Conservation (phyloP, 2,888 invertebrate genomes). For the Augiades crinisus region DNA sequence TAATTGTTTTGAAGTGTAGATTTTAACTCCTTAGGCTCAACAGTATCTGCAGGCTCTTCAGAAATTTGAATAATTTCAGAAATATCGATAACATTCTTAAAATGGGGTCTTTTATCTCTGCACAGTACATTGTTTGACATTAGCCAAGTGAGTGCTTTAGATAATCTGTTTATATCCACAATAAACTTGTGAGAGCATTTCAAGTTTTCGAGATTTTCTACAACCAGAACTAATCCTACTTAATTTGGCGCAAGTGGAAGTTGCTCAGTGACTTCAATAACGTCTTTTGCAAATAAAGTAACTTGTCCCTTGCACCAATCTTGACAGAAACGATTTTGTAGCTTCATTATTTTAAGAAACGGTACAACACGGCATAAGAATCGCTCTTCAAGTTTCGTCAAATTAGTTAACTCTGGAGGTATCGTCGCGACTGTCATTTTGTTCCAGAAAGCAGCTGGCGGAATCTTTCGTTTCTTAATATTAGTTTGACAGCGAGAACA, state of each 20-base stretch:
- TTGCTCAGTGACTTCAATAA: conserved; percentile 33
- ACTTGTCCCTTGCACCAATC: conserved; percentile 38
- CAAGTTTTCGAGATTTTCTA: no score
- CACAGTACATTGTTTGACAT: no score
- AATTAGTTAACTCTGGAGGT: conserved; percentile 30
- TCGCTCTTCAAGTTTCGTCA: conserved; percentile 28
- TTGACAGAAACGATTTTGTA: conserved; percentile 37
- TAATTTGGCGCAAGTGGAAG: conserved; percentile 27
- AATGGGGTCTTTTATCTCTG: no score
- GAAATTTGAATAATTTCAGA: no score
- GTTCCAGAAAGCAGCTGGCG: conserved; percentile 33
- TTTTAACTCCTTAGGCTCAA: no score
- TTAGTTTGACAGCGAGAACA: conserved; percentile 29
- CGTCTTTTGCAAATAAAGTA: conserved; percentile 35
- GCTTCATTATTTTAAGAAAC: conserved; percentile 37
- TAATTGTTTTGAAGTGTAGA: no score
- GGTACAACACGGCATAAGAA: conserved; percentile 29
- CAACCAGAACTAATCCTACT: conserved; percentile 19
- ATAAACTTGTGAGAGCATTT: no score
- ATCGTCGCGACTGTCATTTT: conserved; percentile 29
- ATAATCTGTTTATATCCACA: conserved; percentile 32
- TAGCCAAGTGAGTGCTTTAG: conserved; percentile 29
- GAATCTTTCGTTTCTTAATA: conserved; percentile 33
- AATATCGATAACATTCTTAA: no score
- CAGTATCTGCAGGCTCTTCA: no score